Conservation (phyloP, 2,888 invertebrate species). For the Chrysina gloriosa region DNA sequence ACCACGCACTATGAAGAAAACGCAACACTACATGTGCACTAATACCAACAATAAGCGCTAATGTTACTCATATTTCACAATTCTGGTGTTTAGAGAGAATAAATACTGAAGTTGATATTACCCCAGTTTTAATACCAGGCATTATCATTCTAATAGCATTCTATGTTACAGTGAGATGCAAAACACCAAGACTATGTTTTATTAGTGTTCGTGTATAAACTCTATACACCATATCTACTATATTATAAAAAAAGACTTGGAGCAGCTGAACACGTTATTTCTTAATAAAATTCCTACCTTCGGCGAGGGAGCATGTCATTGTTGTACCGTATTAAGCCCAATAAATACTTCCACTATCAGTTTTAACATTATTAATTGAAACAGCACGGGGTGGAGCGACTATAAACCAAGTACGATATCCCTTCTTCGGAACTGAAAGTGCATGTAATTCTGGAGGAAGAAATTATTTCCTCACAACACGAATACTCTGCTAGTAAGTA, state of each 20-base stretch:
- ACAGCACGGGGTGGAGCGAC: slow-evolving; percentile 11
- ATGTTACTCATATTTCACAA: too few species aligned
- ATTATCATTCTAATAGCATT: too few species aligned
- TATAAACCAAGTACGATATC: not conserved
- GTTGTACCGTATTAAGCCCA: not conserved
- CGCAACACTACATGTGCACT: too few species aligned
- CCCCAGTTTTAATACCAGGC: too few species aligned
- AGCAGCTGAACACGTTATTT: not conserved
- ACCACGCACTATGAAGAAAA: too few species aligned
- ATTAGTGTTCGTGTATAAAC: not conserved
- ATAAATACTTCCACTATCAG: slow-evolving; percentile 13
- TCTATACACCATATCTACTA: not conserved
- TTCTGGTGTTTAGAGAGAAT: too few species aligned
- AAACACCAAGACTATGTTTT: not conserved
- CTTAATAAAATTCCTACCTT: slow-evolving; percentile 15
- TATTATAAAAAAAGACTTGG: not conserved
- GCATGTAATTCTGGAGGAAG: slow-evolving; percentile 15
- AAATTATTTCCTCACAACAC: slow-evolving; percentile 20
- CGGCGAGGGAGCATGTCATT: not conserved
- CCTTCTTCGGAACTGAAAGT: slow-evolving; percentile 2
- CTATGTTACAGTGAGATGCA: not conserved
- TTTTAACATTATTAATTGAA: slow-evolving; percentile 17
- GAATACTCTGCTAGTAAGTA: slow-evolving; percentile 9
- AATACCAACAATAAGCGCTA: too few species aligned
- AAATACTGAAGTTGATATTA: too few species aligned